Conservation (phyloP, 2,888 invertebrate species). For the Lysandra bellargus region DNA sequence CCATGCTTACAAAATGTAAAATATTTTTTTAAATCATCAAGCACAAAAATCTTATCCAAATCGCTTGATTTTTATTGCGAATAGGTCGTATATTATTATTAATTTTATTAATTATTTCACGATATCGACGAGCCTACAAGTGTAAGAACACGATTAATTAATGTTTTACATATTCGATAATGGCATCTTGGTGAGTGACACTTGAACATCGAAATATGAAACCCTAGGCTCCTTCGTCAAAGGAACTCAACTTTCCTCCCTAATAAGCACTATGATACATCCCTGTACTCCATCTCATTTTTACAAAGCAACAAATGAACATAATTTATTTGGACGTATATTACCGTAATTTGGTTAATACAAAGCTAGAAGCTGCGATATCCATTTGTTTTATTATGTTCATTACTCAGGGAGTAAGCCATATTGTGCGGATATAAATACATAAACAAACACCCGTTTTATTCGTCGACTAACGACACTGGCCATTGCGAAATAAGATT, state of each 20-base stretch:
- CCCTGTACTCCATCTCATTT: slow-evolving; percentile 8
- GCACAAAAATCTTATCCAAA: no score
- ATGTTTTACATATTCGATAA: no score
- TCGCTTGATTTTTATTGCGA: no score
- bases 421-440: slow-evolving; percentile 23
- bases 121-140: no score
- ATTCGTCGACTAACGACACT: background rate
- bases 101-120: no score
- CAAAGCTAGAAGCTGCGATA: slow-evolving; percentile 31
- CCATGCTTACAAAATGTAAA: no score
- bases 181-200: no score
- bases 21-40: no score
- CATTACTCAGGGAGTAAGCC: slow-evolving; percentile 22
- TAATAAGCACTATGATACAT: slow-evolving; percentile 14
- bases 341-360: slow-evolving; percentile 30
- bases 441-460: background rate
- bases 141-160: no score
- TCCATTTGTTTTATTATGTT: slow-evolving; percentile 28
- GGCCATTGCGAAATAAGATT: background rate
- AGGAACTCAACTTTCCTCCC: background rate
- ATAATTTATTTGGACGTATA: slow-evolving; percentile 30
- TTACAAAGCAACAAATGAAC: slow-evolving; percentile 27
- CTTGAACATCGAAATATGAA: background rate
- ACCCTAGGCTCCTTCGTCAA: background rate
- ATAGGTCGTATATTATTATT: no score